A percentile compares a stretch with the other conserved stretches of the same genome.
Evolutionary conservation across 2,888 invertebrate species (phyloP).

Genomic region (Corythucha ciliata): DNA sequence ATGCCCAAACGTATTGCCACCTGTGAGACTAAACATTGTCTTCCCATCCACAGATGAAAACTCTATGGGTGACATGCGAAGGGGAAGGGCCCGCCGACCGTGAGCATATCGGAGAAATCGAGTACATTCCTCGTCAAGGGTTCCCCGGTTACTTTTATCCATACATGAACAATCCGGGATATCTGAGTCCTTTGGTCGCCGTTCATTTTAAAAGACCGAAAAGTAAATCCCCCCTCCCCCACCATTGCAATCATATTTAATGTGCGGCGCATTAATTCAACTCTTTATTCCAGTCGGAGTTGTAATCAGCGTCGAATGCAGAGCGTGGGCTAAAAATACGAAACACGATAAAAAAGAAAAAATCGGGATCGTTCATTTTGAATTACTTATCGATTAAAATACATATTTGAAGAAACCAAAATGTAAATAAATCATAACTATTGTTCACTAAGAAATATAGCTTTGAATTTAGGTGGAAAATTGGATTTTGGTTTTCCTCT

Average conservation of each 20-base stretch:
- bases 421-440: too few species aligned
- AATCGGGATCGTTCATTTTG: conserved; percentile 89
- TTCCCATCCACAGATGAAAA: conserved; percentile 50
- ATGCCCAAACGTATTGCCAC: too few species aligned
- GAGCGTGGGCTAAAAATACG: conserved; percentile 87
- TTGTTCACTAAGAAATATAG: too few species aligned
- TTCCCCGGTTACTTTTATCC: conserved; percentile 81
- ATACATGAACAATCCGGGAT: conserved; percentile 73
- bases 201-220: conserved; percentile 74
- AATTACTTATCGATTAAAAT: conserved; percentile 69
- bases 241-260: too few species aligned
- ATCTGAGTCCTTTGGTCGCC: conserved; percentile 81
- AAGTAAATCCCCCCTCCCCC: conserved; percentile 47
- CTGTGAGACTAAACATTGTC: too few species aligned
- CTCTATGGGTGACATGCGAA: conserved; percentile 86
- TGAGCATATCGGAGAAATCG: conserved; percentile 86
- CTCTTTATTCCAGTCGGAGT: conserved; percentile 71
- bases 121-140: conserved; percentile 69
- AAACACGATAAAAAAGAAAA: conserved; percentile 77
- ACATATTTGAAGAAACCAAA: too few species aligned
- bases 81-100: conserved; percentile 89
- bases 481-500: too few species aligned
- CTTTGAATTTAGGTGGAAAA: too few species aligned
- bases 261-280: conserved; percentile 21
- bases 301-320: conserved; percentile 86